phyloP scores from a whole-genome alignment of 2,797 vertebrate species.

The Octomys mimax region DNA sequence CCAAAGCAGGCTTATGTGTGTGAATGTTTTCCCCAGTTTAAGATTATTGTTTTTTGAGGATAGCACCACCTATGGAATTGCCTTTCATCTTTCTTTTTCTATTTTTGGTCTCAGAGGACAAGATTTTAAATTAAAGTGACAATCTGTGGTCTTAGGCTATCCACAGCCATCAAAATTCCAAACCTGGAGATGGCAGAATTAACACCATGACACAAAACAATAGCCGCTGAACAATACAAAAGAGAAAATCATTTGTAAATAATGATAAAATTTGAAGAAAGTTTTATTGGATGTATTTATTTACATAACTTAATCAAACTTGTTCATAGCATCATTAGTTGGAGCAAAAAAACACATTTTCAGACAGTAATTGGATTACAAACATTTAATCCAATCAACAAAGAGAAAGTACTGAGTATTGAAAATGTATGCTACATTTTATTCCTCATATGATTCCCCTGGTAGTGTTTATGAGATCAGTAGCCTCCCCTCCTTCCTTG shows the following conservation, averaged over 20 bases:
- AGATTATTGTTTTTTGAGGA: background rate
- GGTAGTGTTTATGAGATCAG: background rate
- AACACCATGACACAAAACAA: background rate
- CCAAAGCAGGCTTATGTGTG: background rate
- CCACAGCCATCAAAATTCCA: background rate
- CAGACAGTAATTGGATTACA: background rate
- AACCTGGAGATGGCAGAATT: background rate
- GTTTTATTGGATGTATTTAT: background rate
- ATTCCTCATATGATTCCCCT: background rate
- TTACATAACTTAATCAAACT: background rate
- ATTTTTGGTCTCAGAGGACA: conserved; percentile 8
- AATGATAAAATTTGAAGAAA: conserved; percentile 19
- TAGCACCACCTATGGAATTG: background rate
- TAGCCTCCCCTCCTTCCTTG: background rate
- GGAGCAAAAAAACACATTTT: background rate
- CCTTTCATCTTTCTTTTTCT: conserved; percentile 44
- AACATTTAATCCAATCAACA: conserved; percentile 30
- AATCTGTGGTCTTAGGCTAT: background rate
- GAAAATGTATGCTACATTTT: background rate
- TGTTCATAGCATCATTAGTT: background rate
- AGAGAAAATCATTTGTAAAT: background rate
- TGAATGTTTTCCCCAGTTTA: background rate
- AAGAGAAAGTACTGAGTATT: background rate
- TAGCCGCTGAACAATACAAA: background rate
- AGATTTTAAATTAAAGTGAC: background rate